phyloP scores from a whole-genome alignment of 2,113 vertebrate species.

The Poeciliopsis retropinna region DNA sequence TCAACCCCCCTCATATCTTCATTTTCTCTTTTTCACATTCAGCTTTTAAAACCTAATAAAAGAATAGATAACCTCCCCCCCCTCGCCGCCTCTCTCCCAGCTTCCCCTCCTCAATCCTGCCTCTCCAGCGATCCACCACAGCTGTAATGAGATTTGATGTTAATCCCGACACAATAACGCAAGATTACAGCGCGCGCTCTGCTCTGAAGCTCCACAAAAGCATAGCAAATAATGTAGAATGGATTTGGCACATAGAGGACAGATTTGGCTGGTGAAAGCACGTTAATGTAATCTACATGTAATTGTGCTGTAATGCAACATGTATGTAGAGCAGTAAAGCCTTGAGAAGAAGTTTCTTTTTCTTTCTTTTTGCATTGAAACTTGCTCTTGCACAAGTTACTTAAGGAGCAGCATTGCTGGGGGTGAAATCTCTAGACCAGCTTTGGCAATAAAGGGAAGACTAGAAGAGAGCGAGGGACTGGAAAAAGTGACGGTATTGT shows the following conservation, averaged over 20 bases:
- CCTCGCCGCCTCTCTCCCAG: not conserved
- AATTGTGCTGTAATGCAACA: constrained; percentile 71
- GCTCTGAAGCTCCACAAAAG: constrained; percentile 44
- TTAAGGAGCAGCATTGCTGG: no score
- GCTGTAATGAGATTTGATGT: constrained; percentile 74
- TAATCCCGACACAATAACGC: constrained; percentile 79
- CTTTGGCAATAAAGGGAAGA: no score
- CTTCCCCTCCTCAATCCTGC: constrained; percentile 13
- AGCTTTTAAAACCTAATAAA: constrained; percentile 22
- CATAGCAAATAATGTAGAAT: constrained; percentile 52
- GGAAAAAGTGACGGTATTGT: no score
- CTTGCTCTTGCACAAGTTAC: not conserved
- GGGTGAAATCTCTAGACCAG: no score
- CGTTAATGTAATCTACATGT: constrained; percentile 73
- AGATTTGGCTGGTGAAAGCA: constrained; percentile 55
- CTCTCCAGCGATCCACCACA: constrained; percentile 28
- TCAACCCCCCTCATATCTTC: constrained; percentile 61
- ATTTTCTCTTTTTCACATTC: constrained; percentile 5
- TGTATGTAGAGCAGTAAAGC: constrained; percentile 57
- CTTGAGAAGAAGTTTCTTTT: not conserved
- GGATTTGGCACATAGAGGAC: constrained; percentile 48
- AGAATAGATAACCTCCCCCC: not conserved
- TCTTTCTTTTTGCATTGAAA: not conserved
- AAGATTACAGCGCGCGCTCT: constrained; percentile 64
- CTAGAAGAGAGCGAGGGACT: no score